These are phyloP conservation scores for Pterocles burchelli DNA, from an alignment of 2,113 vertebrate genomes.

Conservation along the genomic window DNA sequence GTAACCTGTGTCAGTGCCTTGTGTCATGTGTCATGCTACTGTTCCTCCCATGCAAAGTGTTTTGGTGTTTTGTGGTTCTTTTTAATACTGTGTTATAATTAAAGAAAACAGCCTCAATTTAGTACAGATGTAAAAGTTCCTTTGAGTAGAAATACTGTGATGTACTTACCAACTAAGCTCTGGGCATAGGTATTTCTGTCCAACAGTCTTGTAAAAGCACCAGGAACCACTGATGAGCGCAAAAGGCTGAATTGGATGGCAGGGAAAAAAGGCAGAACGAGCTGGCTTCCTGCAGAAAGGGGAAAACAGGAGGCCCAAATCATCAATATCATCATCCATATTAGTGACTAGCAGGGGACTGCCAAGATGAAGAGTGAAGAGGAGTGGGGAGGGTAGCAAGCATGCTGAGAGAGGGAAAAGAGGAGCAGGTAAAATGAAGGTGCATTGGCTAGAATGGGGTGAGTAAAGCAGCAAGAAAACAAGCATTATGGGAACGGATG, in stretches of 20 bases:
- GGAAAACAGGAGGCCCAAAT: rapidly evolving
- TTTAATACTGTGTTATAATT: not conserved
- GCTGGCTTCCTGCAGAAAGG: not conserved
- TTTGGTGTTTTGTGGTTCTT: no score
- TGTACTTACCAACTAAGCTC: not conserved
- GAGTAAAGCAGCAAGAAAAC: not conserved
- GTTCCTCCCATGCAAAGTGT: not conserved
- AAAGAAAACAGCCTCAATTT: not conserved
- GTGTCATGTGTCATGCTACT: constrained; percentile 44
- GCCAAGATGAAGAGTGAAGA: not conserved
- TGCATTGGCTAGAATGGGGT: not conserved
- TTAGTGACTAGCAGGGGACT: not conserved
- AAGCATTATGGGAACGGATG: not conserved
- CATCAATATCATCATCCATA: rapidly evolving
- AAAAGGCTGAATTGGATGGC: not conserved
- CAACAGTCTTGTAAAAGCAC: not conserved
- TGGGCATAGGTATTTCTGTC: not conserved
- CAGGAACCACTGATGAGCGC: not conserved
- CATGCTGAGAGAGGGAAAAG: not conserved
- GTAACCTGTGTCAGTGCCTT: constrained; percentile 71
- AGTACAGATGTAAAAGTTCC: not conserved
- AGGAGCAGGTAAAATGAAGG: not conserved
- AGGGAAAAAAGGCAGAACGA: not conserved
- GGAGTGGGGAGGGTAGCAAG: not conserved
- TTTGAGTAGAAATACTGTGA: not conserved